These are phyloP conservation scores for Wiebesia pumilae DNA, from an alignment of 1,140 invertebrate species.

Conservation along the genomic window DNA sequence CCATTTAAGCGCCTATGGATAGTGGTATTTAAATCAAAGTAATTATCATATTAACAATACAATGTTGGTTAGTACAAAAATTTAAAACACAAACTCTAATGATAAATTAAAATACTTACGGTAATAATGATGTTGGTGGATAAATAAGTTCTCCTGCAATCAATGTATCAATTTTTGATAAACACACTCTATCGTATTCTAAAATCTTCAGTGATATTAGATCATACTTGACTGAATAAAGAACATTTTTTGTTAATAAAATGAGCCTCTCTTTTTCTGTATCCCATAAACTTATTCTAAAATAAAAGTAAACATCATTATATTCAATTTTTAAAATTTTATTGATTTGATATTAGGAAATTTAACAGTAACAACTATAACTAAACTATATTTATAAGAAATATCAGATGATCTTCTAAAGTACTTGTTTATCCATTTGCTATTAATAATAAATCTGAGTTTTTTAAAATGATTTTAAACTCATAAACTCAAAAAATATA, in stretches of 20 bases:
- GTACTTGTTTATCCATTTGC: background rate
- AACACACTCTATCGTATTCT: slow-evolving; percentile 80
- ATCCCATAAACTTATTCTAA: slow-evolving; percentile 90
- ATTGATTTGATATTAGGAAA: background rate
- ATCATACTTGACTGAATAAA: slow-evolving; percentile 88
- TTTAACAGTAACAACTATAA: background rate
- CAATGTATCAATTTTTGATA: slow-evolving; percentile 82
- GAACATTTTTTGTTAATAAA: slow-evolving; percentile 81
- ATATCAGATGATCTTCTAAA: background rate
- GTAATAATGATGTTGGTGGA: slow-evolving; percentile 84
- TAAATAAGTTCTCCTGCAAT: slow-evolving; percentile 86
- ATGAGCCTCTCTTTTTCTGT: slow-evolving; percentile 88
- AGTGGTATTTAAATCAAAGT: slow-evolving; percentile 41
- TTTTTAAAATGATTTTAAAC: background rate
- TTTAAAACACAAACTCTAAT: slow-evolving; percentile 33
- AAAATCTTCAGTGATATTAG: slow-evolving; percentile 86
- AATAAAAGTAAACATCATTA: slow-evolving; percentile 53
- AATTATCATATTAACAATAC: slow-evolving; percentile 1
- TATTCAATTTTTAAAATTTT: background rate
- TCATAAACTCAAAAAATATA: background rate
- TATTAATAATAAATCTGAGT: background rate
- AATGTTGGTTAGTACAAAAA: slow-evolving; percentile 15
- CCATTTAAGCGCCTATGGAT: slow-evolving; percentile 80
- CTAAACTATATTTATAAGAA: slow-evolving; percentile 3
- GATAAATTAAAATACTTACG: slow-evolving; percentile 79